Evolutionary conservation across 2,113 vertebrate species (phyloP), one percentile per base, ranked within the genome.

Genomic region (Grammomys surdaster): DNA sequence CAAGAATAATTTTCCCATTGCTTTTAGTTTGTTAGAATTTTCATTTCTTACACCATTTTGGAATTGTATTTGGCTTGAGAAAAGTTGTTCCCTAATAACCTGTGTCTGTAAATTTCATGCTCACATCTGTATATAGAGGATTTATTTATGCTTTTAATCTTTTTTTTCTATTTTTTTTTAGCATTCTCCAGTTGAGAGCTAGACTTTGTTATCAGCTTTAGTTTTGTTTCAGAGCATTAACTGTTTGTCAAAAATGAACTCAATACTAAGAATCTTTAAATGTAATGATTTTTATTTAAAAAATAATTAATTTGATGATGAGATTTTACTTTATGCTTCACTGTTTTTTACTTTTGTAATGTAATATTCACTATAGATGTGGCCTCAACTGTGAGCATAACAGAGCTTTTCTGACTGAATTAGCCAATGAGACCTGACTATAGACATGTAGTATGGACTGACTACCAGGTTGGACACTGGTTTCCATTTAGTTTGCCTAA

Each of bases 61-160:
- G 70, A 95, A 77, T 96, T 96, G 81, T 88, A 88, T 36, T 84
- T 33, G 87, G 58, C 17, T 63, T 56, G 65, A 90, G 9, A 48
- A 9, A 1, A 75, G 9, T 0, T 2, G 0, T 82, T 95, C 22
- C 33, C 72, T 65, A 7, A 9, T 51, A 63, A 19, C 17, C 51
- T 78, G n/a, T 48, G n/a, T 48, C 43, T 78, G 87, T 67, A 7
- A 86, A 58, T 14, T 87, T 67, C 20, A 75, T 90, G 10, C 4
- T 70, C 20, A 70, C 22, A 10, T 89, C 7, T 89, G 12, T 89
- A 33, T 67, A 14, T 43, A 67, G 56, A 77, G 1, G 8, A 85
- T 76, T 88, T 80, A 16, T 78, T 24, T 48, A n/a, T 48, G 12
- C 8, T 7, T 76, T 7, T 70, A 7, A 65, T 5, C 51, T 88